These are phyloP conservation scores for Toxotes chatareus DNA, from an alignment of 2,113 vertebrate genomes.

Conservation along the genomic window DNA sequence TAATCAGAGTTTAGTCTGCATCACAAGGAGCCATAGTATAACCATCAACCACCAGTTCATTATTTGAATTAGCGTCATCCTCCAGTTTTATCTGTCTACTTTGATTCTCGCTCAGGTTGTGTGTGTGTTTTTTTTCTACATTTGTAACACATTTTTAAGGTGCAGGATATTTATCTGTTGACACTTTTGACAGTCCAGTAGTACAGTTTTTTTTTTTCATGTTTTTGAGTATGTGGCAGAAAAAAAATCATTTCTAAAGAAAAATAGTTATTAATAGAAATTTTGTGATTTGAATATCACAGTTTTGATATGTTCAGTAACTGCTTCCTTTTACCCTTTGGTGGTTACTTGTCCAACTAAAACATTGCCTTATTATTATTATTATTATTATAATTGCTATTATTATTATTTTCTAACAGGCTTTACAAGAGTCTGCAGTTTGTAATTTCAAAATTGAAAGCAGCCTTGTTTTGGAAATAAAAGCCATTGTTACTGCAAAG, in stretches of 20 bases:
- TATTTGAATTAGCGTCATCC: slow-evolving; percentile 8
- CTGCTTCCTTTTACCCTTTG: slow-evolving; percentile 6
- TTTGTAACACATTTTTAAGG: slow-evolving; percentile 45
- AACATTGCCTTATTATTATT: slow-evolving; percentile 14
- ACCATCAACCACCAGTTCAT: slow-evolving; percentile 20
- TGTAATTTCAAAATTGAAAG: slow-evolving; percentile 38
- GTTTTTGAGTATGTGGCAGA: background rate
- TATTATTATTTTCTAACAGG: slow-evolving; percentile 42
- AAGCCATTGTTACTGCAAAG: slow-evolving; percentile 68
- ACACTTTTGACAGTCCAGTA: slow-evolving; percentile 21
- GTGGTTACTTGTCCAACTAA: slow-evolving; percentile 35
- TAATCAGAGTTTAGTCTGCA: slow-evolving; percentile 8
- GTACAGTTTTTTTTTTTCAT: background rate
- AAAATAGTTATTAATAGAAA: background rate
- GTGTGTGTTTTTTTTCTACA: background rate
- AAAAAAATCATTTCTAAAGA: background rate
- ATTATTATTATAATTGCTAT: slow-evolving; percentile 2
- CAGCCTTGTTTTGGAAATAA: slow-evolving; percentile 65
- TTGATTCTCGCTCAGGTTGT: slow-evolving; percentile 59
- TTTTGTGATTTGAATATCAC: background rate
- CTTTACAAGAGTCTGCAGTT: slow-evolving; percentile 49
- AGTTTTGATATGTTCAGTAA: background rate
- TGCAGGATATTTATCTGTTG: slow-evolving; percentile 11
- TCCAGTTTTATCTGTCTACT: slow-evolving; percentile 8
- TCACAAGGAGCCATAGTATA: background rate